phyloP scores from a whole-genome alignment of 2,797 vertebrate species.

The Petrocephalus schoutedeni region DNA sequence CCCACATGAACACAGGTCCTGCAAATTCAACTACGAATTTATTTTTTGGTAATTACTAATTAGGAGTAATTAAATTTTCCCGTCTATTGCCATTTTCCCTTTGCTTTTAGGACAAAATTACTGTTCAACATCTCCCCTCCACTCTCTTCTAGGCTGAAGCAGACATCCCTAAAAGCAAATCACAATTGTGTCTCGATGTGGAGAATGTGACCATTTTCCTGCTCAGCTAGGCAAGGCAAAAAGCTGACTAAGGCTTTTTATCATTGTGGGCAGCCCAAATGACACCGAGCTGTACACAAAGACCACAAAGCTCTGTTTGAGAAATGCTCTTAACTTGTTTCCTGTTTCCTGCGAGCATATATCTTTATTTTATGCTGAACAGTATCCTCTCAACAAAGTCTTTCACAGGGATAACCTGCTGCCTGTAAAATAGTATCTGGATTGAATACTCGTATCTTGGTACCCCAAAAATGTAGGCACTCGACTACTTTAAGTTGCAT shows the following conservation, averaged over 20 bases:
- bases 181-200: neutral
- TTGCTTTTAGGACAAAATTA: neutral
- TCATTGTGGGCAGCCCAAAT: neutral
- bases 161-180: neutral
- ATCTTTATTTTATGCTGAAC: slow-evolving; percentile 21
- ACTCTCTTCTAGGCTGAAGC: neutral
- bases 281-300: neutral
- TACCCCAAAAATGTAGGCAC: neutral
- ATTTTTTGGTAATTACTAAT: neutral
- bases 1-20: neutral
- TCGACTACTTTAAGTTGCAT: neutral
- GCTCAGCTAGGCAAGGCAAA: neutral
- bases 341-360: neutral
- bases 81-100: neutral
- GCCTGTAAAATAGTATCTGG: neutral
- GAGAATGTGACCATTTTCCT: neutral
- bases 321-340: slow-evolving; percentile 6
- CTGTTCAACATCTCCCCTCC: neutral
- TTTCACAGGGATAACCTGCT: neutral
- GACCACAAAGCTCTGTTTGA: neutral
- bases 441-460: neutral
- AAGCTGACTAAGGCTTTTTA: slow-evolving; percentile 12
- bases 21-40: neutral
- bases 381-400: slow-evolving; percentile 17
- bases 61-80: neutral